Conservation (phyloP, 2,113 vertebrate genomes). For the Indri indri region DNA sequence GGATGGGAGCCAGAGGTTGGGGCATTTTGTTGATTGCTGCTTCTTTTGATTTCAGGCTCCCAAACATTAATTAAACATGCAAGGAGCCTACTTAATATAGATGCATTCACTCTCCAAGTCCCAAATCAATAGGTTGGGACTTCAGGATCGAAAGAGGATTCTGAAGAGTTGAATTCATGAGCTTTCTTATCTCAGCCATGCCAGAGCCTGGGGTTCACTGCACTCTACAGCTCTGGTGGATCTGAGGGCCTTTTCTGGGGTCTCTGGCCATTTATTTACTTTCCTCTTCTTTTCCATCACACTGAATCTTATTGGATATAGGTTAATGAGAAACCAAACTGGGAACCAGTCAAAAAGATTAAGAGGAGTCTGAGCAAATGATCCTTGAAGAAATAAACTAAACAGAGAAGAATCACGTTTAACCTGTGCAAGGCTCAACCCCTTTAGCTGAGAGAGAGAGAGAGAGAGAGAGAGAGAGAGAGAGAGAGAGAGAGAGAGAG, state of each 20-base stretch:
- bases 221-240: not conserved
- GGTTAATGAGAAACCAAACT: conserved; percentile 43
- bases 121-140: conserved; percentile 27
- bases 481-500: not conserved
- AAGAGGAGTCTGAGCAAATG: not conserved
- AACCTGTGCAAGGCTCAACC: not conserved
- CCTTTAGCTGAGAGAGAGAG: not conserved
- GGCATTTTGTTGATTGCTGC: not conserved
- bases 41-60: conserved; percentile 19
- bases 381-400: not conserved
- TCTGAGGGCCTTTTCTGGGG: not conserved
- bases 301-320: conserved; percentile 21
- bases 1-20: not conserved
- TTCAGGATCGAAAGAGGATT: conserved; percentile 1
- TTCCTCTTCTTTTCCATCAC: not conserved
- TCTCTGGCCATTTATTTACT: not conserved
- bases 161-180: not conserved
- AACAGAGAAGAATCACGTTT: not conserved
- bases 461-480: not conserved
- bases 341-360: not conserved
- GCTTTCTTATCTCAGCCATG: not conserved
- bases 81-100: conserved; percentile 38
- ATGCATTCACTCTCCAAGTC: not conserved
- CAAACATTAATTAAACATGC: conserved; percentile 44
- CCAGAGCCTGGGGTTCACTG: not conserved